Base-by-base conservation (phyloP, 2,888 invertebrate species). In the Dasypogon diadema region DNA sequence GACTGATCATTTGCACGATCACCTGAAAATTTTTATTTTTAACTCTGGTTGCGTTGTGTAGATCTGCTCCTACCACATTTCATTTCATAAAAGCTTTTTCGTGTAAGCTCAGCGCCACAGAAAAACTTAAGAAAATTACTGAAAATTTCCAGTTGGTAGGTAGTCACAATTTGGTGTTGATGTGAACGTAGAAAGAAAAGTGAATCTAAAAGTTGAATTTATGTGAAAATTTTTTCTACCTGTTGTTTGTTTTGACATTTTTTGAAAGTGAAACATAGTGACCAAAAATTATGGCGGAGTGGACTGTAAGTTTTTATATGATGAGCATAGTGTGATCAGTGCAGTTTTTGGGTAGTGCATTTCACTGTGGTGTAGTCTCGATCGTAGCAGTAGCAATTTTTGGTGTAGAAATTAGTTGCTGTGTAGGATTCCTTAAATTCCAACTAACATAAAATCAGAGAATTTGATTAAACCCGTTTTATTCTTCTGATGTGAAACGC, bases 141-240 rank as follows among this genome's bases (percentile, higher is more conserved):
- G 30, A 54, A 30, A 73, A 34, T 56, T 73, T 73, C 46, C 73
- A 74, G 73, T 74, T 58, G 72, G 72, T 73, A 73, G 72, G 72
- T 73, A 73, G 37, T 24, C 42, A 42, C 56, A 55, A 42, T 56
- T 70, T 54, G 70, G 26, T 54, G 30, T 65, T 65, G 65, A 37
- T 60, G 60, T 60, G 37, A 65, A 22, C 65, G 65, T 46, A 46
- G 16, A 48, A 65, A 46, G 21, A 48, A 65, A 42, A 65, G 65
- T 65, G 46, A 42, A 65, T 34, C 37, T 22, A 65, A 65, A 16
- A 18, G 8, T 42, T 42, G 21, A 16, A 22, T 65, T 48, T 24
- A 14, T 48, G 65, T 65, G 24, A 65, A 65, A 46, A 8, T 42
- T 42, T 65, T 16, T 24, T 63, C 48, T 65, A 18, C 46, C 18